Percentiles rank a stretch among this genome's conserved stretches.
Conservation (phyloP, 2,888 invertebrate species). For the Mythimna albipuncta region DNA sequence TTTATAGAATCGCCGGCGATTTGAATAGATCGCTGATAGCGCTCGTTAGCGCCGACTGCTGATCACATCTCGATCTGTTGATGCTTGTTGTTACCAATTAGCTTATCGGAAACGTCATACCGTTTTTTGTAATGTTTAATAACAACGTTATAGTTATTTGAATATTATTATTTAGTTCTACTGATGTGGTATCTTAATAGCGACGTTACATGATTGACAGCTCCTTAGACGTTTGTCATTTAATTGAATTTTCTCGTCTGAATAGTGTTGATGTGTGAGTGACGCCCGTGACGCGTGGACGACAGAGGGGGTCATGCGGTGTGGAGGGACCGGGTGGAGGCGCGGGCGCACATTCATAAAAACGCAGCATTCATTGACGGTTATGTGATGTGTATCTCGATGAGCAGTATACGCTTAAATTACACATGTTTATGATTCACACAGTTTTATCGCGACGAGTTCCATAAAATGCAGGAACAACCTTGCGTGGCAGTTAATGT, state of each 20-base stretch:
- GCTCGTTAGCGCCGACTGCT: conserved; percentile 71
- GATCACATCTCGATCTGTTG: conserved; percentile 77
- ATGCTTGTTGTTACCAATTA: conserved; percentile 80
- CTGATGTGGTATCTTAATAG: conserved; percentile 46
- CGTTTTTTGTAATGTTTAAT: conserved; percentile 57
- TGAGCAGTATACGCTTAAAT: conserved; percentile 57
- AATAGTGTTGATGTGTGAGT: conserved; percentile 46
- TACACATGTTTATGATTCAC: conserved; percentile 64
- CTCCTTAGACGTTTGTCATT: conserved; percentile 41
- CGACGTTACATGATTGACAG: conserved; percentile 33
- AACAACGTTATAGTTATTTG: conserved; percentile 39
- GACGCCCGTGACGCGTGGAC: conserved; percentile 53
- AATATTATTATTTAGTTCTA: conserved; percentile 44
- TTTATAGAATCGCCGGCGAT: conserved; percentile 80
- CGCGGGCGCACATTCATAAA: conserved; percentile 66
- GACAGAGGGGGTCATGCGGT: not conserved
- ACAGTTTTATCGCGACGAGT: conserved; percentile 63
- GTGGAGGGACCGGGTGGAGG: conserved; percentile 2
- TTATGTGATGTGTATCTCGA: conserved; percentile 64
- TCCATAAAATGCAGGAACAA: conserved; percentile 65
- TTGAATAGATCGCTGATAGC: conserved; percentile 88
- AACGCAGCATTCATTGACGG: conserved; percentile 66
- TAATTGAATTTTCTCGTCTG: conserved; percentile 59
- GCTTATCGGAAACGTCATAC: conserved; percentile 75
- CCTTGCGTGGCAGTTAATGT: conserved; percentile 59